A percentile compares a stretch with the other conserved stretches of the same genome.
These are phyloP conservation scores for Heterodera carotae DNA, from an alignment of 1,140 invertebrate genomes.

Conservation along the genomic window DNA sequence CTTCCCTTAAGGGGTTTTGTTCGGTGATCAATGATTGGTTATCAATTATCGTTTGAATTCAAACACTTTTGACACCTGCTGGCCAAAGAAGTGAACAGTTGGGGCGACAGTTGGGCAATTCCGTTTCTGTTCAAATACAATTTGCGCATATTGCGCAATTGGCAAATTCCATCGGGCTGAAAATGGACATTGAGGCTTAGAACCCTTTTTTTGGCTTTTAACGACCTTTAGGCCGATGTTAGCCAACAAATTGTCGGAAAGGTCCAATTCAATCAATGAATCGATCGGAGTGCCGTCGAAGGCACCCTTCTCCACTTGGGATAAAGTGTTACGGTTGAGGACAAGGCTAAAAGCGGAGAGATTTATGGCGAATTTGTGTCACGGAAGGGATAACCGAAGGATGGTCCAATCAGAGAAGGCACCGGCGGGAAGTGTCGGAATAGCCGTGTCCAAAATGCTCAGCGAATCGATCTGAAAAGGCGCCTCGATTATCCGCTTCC, in stretches of 20 bases:
- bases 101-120: conserved; percentile 52
- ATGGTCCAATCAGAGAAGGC: conserved; percentile 64
- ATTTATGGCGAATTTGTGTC: not conserved
- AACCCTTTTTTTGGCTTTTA: conserved; percentile 24
- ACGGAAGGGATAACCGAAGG: conserved; percentile 36
- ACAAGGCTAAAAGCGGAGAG: conserved; percentile 38
- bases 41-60: no score
- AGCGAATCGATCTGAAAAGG: conserved; percentile 63
- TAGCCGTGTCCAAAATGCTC: conserved; percentile 61
- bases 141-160: conserved; percentile 58
- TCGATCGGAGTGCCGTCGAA: conserved; percentile 61
- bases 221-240: conserved; percentile 43
- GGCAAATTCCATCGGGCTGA: conserved; percentile 31
- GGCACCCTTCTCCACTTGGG: conserved; percentile 53
- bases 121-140: conserved; percentile 63
- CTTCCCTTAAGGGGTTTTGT: conserved; percentile 27
- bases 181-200: no score
- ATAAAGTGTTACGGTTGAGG: conserved; percentile 60
- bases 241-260: conserved; percentile 60
- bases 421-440: conserved; percentile 56
- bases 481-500: no score
- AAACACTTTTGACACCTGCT: conserved; percentile 27
- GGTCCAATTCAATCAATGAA: conserved; percentile 61
- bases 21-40: no score
- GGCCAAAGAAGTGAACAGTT: conserved; percentile 51